A percentile compares a stretch with the other conserved stretches of the same genome.
Evolutionary conservation across 30 jellyfish, hydroid and myxozoan genomes (phyloP).

Genomic region (Sanderia malayensis): DNA sequence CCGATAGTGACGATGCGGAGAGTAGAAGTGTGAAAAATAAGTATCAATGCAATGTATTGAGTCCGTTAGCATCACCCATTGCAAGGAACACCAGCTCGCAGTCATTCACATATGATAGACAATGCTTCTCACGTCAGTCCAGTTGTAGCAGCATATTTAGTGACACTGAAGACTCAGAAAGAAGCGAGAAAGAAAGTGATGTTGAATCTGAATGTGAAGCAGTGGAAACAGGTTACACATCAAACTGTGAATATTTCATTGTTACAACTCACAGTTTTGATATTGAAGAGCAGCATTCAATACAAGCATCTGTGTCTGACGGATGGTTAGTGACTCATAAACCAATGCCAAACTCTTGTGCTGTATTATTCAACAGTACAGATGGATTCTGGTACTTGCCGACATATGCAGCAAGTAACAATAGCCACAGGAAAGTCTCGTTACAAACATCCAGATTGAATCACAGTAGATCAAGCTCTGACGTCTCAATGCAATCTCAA

Average conservation of each 20-base stretch:
- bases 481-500: conserved; percentile 7
- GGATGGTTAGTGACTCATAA: conserved; percentile 81
- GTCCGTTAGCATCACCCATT: conserved; percentile 25
- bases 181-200: conserved; percentile 82
- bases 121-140: conserved; percentile 35
- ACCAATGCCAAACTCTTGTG: conserved; percentile 29
- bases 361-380: conserved; percentile 50
- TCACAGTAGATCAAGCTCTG: background rate
- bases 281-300: conserved; percentile 92
- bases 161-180: conserved; percentile 81
- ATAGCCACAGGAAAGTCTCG: conserved; percentile 1
- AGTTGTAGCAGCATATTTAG: conserved; percentile 50
- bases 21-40: conserved; percentile 22
- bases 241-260: conserved; percentile 91
- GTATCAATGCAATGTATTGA: conserved; percentile 22
- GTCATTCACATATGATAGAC: conserved; percentile 25
- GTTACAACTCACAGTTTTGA: conserved; percentile 67
- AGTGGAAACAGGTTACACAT: conserved; percentile 76
- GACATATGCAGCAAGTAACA: too few species aligned
- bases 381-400: conserved; percentile 89
- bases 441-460: background rate
- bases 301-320: conserved; percentile 88
- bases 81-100: conserved; percentile 6
- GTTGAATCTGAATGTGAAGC: conserved; percentile 80
- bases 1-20: conserved; percentile 59